Conservation (phyloP, 2,113 vertebrate species). For the Varanus komodoensis region DNA sequence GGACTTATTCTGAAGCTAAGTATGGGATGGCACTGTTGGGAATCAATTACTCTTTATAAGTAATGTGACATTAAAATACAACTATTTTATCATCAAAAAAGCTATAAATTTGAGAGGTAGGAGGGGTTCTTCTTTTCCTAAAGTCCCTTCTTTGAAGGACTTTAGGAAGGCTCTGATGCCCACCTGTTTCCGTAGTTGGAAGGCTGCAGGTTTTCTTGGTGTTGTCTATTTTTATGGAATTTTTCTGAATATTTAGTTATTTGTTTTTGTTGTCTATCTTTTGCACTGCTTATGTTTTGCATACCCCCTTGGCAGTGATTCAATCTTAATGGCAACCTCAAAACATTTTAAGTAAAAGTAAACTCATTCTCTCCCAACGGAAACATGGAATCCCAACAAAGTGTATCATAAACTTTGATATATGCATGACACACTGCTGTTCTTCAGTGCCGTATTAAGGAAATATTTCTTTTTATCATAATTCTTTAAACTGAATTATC, state of each 20-base stretch:
- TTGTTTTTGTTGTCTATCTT: not conserved
- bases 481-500: not conserved
- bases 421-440: not conserved
- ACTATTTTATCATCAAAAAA: not conserved
- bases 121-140: no score
- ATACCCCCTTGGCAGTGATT: no score
- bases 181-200: no score
- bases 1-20: not conserved
- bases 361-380: not conserved
- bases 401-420: not conserved
- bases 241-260: no score
- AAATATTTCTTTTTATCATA: not conserved
- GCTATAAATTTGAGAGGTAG: not conserved
- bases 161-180: no score
- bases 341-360: not conserved
- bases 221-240: no score
- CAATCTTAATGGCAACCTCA: no score
- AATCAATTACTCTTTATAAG: not conserved
- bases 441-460: not conserved
- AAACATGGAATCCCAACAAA: not conserved
- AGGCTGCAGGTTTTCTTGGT: no score
- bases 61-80: not conserved
- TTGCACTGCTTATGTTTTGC: not conserved
- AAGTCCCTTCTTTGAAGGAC: no score
- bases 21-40: not conserved